Base-by-base conservation (phyloP, 2,888 invertebrate species). In the Sesia apiformis region DNA sequence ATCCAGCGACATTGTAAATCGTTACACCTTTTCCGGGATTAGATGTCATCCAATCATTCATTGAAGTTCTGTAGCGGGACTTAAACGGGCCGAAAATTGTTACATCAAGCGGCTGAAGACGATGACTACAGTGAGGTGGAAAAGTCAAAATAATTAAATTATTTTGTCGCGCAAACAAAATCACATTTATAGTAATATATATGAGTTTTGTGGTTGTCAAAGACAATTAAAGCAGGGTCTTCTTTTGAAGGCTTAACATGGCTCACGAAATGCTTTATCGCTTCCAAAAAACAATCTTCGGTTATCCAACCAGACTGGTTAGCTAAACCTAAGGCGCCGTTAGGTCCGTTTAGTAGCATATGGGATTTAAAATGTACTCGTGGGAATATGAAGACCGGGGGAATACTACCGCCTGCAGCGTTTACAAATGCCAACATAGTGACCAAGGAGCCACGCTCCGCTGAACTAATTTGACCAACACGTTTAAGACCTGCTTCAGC, bases 81-180 rank as follows among this genome's bases (percentile, higher is more conserved):
- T 49, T 61, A 7, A 61, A 56, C 7, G 62, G 60, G 8, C 62
- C 60, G 40, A 54, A 60, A 3, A 60, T 57, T 50, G 56, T 52
- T 5, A 57, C 52, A 51, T 63, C 61, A 6, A 63, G 53, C 5
- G 60, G 58, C 52, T 63, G 63, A 40, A 63, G 51, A 43, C 58
- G 58, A 52, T 63, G 63, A 53, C 53, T 59, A 52, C 63, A 63
- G 56, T 60, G 61, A 23, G 61, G 61, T 53, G 59, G 61, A 43
- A 63, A 62, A 7, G 61, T 55, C 5, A 62, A 40, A 49, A 61
- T 53, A 40, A 58, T 54, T 41, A 56, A 51, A 0, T 23, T 39
- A 49, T 58, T 55, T 40, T 57, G 49, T 8, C 49, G 49, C 49
- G 49, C 49, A 49, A n/a, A 52, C 41, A 52, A 42, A 40, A 52